phyloP scores from a whole-genome alignment of 2,888 invertebrate genomes.

The Tribolium freemani region DNA sequence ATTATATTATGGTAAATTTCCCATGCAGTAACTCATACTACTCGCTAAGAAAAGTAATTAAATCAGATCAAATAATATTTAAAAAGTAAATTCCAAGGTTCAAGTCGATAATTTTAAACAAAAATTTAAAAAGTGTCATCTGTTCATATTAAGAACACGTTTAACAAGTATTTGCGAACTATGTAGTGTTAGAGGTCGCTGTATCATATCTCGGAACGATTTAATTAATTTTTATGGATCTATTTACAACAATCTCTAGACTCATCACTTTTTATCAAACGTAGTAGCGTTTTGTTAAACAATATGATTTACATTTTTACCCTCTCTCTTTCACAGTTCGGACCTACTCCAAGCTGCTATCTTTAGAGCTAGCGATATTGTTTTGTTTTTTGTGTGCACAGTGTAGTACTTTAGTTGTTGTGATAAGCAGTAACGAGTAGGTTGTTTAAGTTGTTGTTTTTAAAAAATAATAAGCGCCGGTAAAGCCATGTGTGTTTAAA shows the following conservation, averaged over 20 bases:
- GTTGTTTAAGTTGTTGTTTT: not conserved
- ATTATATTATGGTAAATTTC: no score
- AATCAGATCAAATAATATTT: no score
- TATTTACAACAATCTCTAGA: not conserved
- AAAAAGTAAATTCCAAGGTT: no score
- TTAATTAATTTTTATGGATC: not conserved
- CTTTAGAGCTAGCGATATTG: slow-evolving; percentile 32
- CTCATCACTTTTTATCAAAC: not conserved
- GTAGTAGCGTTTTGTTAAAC: not conserved
- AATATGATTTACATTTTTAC: slow-evolving; percentile 15
- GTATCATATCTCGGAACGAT: not conserved
- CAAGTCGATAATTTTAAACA: no score
- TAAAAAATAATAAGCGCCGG: not conserved
- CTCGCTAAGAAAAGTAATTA: no score
- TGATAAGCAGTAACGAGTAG: slow-evolving; percentile 16
- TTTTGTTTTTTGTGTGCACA: slow-evolving; percentile 30
- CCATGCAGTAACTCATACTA: no score
- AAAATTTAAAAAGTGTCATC: no score
- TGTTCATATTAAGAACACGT: not conserved
- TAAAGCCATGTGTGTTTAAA: not conserved
- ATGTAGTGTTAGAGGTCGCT: not conserved
- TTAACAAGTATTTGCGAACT: not conserved
- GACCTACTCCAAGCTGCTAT: slow-evolving; percentile 41
- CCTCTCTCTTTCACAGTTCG: slow-evolving; percentile 20
- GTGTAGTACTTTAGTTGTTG: slow-evolving; percentile 1